These are phyloP conservation scores for Junco hyemalis DNA, from an alignment of 2,113 vertebrate genomes.

Conservation along the genomic window DNA sequence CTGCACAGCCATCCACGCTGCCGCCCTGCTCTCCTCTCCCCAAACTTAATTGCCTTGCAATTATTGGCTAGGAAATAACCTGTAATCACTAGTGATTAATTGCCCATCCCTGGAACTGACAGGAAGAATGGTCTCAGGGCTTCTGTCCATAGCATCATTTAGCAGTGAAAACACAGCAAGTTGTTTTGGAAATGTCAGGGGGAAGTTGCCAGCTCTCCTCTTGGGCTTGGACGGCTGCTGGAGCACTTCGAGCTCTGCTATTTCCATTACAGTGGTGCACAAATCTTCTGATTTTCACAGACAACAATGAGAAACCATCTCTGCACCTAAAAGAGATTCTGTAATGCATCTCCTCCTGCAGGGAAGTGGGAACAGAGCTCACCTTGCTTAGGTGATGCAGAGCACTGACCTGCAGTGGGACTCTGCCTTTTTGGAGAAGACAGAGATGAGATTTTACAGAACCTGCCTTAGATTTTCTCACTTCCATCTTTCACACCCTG, in stretches of 20 bases:
- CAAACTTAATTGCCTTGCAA: not conserved
- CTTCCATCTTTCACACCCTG: not conserved
- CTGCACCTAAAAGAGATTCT: not conserved
- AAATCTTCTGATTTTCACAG: not conserved
- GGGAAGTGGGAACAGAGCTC: not conserved
- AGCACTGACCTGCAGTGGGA: not conserved
- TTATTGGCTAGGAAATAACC: not conserved
- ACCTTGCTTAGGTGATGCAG: not conserved
- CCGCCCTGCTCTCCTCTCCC: not conserved
- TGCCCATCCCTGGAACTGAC: not conserved
- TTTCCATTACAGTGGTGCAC: not conserved
- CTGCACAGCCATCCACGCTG: not conserved
- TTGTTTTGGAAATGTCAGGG: not conserved
- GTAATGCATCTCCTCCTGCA: fast-evolving
- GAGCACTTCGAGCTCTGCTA: not conserved
- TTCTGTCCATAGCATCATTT: constrained; percentile 1
- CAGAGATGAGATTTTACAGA: not conserved
- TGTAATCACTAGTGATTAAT: constrained; percentile 20
- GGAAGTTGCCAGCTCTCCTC: not conserved
- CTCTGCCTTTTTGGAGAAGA: not conserved
- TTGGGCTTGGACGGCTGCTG: not conserved
- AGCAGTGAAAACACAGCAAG: not conserved
- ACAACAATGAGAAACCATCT: not conserved
- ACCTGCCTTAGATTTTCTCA: not conserved
- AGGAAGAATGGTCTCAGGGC: not conserved